Evolutionary conservation across 2,888 invertebrate genomes (phyloP), one percentile per base, ranked within the genome.

Genomic region (Limnephilus rhombicus): DNA sequence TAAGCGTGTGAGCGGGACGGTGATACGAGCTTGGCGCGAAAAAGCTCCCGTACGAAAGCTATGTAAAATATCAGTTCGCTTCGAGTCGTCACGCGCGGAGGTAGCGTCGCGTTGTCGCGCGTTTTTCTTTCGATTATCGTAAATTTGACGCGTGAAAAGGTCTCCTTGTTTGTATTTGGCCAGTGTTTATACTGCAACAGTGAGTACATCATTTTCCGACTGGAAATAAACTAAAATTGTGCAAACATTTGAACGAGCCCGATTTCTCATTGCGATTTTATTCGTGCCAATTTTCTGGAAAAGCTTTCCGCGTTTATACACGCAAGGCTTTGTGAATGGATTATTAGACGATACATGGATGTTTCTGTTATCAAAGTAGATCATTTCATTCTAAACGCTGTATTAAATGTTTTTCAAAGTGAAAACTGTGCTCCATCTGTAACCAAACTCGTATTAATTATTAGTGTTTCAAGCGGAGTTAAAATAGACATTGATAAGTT

Each of bases 1-100:
- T 45, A 29, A 31, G 53, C 31, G 92, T 5, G 53, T 15, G 82
- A 92, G 41, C 7, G 92, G 53, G 91, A 92, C 49, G 31, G 12
- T 12, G 41, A 18, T 81, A 93, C 86, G 89, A 91, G 91, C 91
- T 92, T 93, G 93, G 91, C 93, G 92, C 90, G 91, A 89, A 91
- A 93, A 92, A 92, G 93, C 93, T 93, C 93, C 92, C 89, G 93
- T 91, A 89, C 91, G 80, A 92, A 93, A 92, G 93, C 93, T 92
- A 53, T 53, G 80, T 83, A 34, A 45, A 88, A 88, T 85, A 89
- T 89, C 83, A 93, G 93, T 93, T 91, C 91, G 90, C 92, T 91
- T n/a, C 86, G 91, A 92, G 93, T 68, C 93, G 89, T 83, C 49
- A 90, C 89, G 91, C 68, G 31, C 81, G 80, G 24, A 18, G 85